Conservation (phyloP, 2,888 invertebrate species). For the Polydrusus tereticollis region DNA sequence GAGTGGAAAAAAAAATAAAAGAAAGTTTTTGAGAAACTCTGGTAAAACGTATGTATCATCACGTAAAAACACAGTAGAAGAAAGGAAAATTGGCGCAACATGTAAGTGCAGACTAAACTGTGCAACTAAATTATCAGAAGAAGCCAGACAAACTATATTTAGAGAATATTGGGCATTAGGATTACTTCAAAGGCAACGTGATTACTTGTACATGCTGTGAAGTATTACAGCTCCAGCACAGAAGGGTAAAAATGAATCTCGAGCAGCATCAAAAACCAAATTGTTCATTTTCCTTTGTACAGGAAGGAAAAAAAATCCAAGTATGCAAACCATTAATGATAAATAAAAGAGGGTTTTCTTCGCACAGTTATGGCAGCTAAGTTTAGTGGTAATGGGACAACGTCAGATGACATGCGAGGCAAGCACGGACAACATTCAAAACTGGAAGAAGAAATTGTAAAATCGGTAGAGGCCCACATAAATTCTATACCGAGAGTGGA, state of each 20-base stretch:
- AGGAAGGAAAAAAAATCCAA: conserved; percentile 1
- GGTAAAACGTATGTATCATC: neutral
- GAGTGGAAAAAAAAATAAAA: neutral
- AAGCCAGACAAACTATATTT: neutral
- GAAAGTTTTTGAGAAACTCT: neutral
- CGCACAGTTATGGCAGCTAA: conserved; percentile 5
- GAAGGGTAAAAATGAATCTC: neutral
- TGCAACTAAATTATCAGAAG: conserved; percentile 1
- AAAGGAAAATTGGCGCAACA: neutral
- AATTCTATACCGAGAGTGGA: conserved; percentile 13
- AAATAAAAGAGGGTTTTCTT: conserved; percentile 3
- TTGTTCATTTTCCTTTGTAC: neutral
- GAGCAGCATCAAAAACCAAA: neutral
- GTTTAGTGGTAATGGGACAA: neutral
- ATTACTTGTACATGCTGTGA: conserved; percentile 23
- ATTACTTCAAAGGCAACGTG: conserved; percentile 21
- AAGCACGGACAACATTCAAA: conserved; percentile 7
- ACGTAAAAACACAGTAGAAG: neutral
- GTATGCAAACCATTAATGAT: conserved; percentile 19
- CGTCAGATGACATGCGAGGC: neutral
- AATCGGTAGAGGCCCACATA: neutral
- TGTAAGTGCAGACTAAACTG: conserved; percentile 13
- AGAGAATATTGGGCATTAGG: conserved; percentile 13
- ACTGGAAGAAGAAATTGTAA: neutral
- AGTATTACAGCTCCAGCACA: conserved; percentile 15